These are phyloP conservation scores for Eudorcas thomsonii DNA, from an alignment of 2,113 vertebrate species.

Conservation along the genomic window DNA sequence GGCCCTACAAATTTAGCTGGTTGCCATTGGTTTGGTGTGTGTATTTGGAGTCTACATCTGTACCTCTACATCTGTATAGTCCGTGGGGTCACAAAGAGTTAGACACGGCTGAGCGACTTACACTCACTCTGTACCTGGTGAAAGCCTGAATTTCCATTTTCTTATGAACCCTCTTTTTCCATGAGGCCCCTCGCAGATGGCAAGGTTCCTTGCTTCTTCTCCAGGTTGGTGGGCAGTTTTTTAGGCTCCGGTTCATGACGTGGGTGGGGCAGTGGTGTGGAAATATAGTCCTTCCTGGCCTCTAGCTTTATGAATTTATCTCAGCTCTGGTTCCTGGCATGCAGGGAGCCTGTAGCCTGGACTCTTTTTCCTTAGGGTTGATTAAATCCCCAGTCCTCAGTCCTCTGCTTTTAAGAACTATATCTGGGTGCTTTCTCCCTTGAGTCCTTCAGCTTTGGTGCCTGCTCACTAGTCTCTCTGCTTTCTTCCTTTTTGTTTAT, in stretches of 20 bases:
- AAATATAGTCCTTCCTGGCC: neutral
- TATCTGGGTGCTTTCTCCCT: neutral
- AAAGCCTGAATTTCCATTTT: neutral
- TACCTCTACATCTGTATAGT: neutral
- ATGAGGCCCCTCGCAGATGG: neutral
- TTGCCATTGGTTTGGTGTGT: neutral
- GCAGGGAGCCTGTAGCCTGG: neutral
- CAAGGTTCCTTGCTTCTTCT: neutral
- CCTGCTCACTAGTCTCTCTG: neutral
- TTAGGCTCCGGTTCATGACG: neutral
- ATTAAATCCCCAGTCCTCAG: neutral
- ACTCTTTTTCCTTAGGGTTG: neutral
- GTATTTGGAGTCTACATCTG: neutral
- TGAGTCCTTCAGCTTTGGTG: neutral
- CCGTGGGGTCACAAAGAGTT: neutral
- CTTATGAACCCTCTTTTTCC: neutral
- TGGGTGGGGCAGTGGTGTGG: neutral
- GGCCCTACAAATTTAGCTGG: neutral
- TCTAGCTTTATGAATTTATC: neutral
- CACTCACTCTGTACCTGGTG: neutral
- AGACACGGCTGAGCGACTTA: neutral
- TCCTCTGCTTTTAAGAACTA: neutral
- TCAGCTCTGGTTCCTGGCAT: neutral
- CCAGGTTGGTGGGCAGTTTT: neutral
- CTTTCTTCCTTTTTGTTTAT: neutral